These are phyloP conservation scores for Neodiprion pinetum DNA, from an alignment of 1,140 invertebrate genomes.

Conservation along the genomic window DNA sequence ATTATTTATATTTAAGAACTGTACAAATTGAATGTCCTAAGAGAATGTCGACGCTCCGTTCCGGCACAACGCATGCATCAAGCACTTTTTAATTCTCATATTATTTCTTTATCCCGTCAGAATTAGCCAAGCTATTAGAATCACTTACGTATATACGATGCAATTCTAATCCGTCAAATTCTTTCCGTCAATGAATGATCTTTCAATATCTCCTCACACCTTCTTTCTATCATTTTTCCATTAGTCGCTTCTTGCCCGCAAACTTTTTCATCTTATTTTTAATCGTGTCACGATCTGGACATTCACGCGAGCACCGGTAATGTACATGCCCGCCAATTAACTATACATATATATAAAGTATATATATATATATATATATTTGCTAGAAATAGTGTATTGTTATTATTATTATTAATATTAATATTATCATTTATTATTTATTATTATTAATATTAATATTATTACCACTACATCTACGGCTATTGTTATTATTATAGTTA, in stretches of 20 bases:
- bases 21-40: slow-evolving; percentile 64
- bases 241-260: slow-evolving; percentile 1
- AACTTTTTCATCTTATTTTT: slow-evolving; percentile 15
- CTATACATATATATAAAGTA: slow-evolving; percentile 36
- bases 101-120: slow-evolving; percentile 10
- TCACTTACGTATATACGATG: background rate
- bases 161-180: slow-evolving; percentile 2
- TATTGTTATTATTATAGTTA: too few species aligned
- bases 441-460: background rate
- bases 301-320: slow-evolving; percentile 51
- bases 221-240: background rate
- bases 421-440: background rate
- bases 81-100: slow-evolving; percentile 27
- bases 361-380: background rate
- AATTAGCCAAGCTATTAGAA: background rate
- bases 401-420: slow-evolving; percentile 14
- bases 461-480: too few species aligned
- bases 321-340: slow-evolving; percentile 63
- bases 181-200: slow-evolving; percentile 26
- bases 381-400: background rate
- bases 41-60: slow-evolving; percentile 54
- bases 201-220: slow-evolving; percentile 20
- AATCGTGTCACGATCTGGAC: slow-evolving; percentile 19
- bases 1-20: slow-evolving; percentile 58
- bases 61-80: slow-evolving; percentile 39